Conservation (phyloP, 2,113 vertebrate species). For the Stictonetta naevosa region DNA sequence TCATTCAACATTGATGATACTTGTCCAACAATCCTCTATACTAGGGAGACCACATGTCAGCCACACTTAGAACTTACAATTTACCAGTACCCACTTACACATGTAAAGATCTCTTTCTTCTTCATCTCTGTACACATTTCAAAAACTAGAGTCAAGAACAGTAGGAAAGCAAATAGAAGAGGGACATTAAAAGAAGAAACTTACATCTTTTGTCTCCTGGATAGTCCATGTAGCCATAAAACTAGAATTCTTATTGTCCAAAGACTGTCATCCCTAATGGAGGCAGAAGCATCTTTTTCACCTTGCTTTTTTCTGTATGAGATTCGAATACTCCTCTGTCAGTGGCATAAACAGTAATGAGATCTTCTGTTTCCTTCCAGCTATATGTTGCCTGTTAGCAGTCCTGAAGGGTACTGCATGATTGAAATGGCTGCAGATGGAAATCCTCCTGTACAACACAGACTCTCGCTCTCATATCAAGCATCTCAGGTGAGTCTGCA, state of each 20-base stretch:
- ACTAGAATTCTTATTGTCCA: not conserved
- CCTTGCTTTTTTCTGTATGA: not conserved
- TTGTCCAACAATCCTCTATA: constrained; percentile 15
- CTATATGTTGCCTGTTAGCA: constrained; percentile 78
- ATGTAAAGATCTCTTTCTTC: constrained; percentile 18
- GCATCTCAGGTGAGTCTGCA: constrained; percentile 78
- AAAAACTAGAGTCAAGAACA: constrained; percentile 13
- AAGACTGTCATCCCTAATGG: not conserved
- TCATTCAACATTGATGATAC: constrained; percentile 58
- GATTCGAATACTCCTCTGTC: constrained; percentile 29
- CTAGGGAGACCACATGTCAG: constrained; percentile 34
- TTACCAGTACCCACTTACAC: constrained; percentile 14
- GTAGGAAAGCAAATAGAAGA: constrained; percentile 18
- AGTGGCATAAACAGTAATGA: constrained; percentile 60
- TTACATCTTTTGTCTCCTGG: not conserved
- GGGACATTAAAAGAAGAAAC: not conserved
- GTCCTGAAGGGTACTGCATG: constrained; percentile 76
- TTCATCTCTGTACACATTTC: constrained; percentile 15
- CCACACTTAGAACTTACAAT: constrained; percentile 37
- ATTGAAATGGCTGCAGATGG: constrained; percentile 84
- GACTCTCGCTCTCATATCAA: constrained; percentile 61
- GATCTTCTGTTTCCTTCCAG: constrained; percentile 77
- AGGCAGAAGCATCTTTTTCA: not conserved
- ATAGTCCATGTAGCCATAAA: not conserved
- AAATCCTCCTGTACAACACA: constrained; percentile 72